Base-by-base conservation (phyloP, 1,140 invertebrate genomes). In the Aphis gossypii region DNA sequence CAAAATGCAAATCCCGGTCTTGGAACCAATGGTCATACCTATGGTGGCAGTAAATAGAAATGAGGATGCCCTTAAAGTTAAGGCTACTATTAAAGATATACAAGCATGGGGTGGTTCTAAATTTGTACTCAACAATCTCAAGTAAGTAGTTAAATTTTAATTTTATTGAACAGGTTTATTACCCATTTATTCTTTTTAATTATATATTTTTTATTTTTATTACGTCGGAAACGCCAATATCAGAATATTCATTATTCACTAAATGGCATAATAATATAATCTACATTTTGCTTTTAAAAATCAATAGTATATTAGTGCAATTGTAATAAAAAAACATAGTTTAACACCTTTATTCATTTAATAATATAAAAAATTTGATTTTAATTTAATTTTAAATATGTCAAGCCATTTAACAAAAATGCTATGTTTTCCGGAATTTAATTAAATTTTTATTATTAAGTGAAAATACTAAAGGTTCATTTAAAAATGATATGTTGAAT, bases 31-130 rank as follows among this genome's bases (percentile, higher is more conserved):
- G 93, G 94, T 95, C 23, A 95, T 97, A 6, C 96, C 97, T 0
- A 96, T 96, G 0, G 95, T 97, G 96, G 48, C 96, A 38, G 95
- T 97, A 11, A 96, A 97, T 94, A 96, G 97, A 94, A 96, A 96
- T 68, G 95, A 96, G n/a, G 96, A 97, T 18, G 96, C 96, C 18
- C 95, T 97, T 25, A 96, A 96, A 93, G 95, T 97, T 56, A 97
- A 97, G 94, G 97, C 97, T 1, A 96, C 96, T 7, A 95, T 97
- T 51, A 96, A 96, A 94, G 96, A 97, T 93, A 96, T 97, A 92
- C 96, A 96, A 94, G 96, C 96, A 1, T 95, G 95, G 87, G 97
- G 97, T 18, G 96, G 96, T 35, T 96, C 95, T 11, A 96, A 96
- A 94, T 97, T 96, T 94, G 95, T 96, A 38, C 96, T 97, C 87